Conservation (phyloP, 2,113 vertebrate species). For the Candoia aspera region DNA sequence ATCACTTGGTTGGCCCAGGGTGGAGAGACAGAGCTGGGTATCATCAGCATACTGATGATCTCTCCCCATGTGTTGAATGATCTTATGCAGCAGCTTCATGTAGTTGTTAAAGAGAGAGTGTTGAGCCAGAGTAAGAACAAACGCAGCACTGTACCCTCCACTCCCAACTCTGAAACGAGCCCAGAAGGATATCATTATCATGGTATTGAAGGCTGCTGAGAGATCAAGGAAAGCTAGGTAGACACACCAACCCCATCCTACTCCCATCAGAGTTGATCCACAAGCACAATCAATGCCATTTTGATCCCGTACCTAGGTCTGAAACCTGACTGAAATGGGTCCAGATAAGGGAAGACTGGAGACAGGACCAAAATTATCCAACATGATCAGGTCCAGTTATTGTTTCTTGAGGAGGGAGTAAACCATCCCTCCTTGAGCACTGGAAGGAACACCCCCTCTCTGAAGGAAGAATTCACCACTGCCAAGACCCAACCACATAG, state of each 20-base stretch:
- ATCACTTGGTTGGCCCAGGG: neutral
- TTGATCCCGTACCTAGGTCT: neutral
- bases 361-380: neutral
- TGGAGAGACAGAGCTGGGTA: neutral
- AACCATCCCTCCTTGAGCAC: neutral
- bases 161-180: no score
- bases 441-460: neutral
- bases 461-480: neutral
- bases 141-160: no score
- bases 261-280: neutral
- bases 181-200: no score
- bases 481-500: neutral
- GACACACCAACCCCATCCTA: neutral
- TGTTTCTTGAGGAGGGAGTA: neutral
- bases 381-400: neutral
- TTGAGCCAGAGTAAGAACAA: neutral
- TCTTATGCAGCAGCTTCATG: neutral
- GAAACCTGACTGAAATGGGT: neutral
- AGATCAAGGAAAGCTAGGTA: neutral
- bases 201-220: neutral
- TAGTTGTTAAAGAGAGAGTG: neutral
- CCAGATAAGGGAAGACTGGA: neutral
- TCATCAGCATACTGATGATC: neutral
- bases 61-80: neutral
- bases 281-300: neutral